Evolutionary conservation across 2,888 invertebrate species (phyloP).

Genomic region (Perizoma affinitatum): DNA sequence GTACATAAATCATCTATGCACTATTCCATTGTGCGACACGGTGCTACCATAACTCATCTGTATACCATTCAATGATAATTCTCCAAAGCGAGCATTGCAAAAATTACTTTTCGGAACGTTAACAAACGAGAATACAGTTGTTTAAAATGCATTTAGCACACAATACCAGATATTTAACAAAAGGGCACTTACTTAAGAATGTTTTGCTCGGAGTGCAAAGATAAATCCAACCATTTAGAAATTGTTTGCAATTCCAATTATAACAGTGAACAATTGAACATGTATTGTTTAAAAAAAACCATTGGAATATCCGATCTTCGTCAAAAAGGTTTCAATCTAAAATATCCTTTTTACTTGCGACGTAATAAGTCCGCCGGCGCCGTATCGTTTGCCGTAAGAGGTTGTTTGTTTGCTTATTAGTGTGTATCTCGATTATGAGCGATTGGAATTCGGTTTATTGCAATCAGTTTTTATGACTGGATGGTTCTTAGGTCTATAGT

Average conservation of each 20-base stretch:
- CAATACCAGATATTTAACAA: not conserved
- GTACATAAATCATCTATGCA: constrained; percentile 28
- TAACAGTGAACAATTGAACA: not conserved
- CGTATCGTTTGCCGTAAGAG: too few species aligned
- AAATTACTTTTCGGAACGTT: constrained; percentile 10
- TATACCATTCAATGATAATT: constrained; percentile 8
- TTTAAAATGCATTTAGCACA: not conserved
- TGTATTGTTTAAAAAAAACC: not conserved
- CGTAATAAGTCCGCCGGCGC: too few species aligned
- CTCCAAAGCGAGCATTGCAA: constrained; percentile 1
- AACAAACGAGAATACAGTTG: not conserved
- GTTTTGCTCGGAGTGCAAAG: too few species aligned
- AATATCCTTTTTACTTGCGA: too few species aligned
- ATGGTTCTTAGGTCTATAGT: too few species aligned
- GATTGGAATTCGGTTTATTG: too few species aligned
- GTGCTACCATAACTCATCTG: constrained; percentile 23
- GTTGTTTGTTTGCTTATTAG: too few species aligned
- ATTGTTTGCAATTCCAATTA: not conserved
- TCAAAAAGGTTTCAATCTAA: too few species aligned
- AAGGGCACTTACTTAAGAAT: too few species aligned
- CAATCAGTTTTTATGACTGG: too few species aligned
- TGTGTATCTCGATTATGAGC: too few species aligned
- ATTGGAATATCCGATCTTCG: too few species aligned
- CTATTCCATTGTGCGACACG: constrained; percentile 20
- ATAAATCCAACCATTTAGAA: not conserved